Conservation (phyloP, 2,888 invertebrate species). For the Encarsia formosa region DNA sequence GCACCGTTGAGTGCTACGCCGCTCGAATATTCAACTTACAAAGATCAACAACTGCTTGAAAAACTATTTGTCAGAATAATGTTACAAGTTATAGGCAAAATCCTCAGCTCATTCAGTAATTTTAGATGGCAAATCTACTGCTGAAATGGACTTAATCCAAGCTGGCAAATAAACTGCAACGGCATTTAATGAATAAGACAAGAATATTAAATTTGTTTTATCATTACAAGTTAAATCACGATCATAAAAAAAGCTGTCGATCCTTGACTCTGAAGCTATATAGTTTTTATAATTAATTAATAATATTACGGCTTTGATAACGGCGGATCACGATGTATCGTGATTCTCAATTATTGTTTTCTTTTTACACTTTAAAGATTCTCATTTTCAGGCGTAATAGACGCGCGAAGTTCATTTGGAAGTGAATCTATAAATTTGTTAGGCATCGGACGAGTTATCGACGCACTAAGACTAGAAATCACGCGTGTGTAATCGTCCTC, state of each 20-base stretch:
- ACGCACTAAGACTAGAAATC: constrained; percentile 28
- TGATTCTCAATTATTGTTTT: background rate
- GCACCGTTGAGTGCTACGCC: constrained; percentile 17
- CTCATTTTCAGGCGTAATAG: background rate
- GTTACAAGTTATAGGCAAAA: too few species aligned
- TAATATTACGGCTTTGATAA: constrained; percentile 4
- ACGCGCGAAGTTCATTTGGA: constrained; percentile 4
- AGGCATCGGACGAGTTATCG: constrained; percentile 26
- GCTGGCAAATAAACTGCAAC: too few species aligned
- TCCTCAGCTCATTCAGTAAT: too few species aligned
- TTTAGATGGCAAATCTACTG: too few species aligned
- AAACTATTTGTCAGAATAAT: too few species aligned
- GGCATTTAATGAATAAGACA: too few species aligned
- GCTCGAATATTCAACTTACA: constrained; percentile 8
- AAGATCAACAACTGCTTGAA: constrained; percentile 21
- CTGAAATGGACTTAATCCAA: too few species aligned
- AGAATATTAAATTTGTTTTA: too few species aligned
- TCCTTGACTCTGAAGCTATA: constrained; percentile 8
- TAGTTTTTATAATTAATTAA: too few species aligned
- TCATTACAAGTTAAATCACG: too few species aligned
- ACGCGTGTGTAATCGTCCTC: constrained; percentile 23
- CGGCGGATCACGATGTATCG: background rate
- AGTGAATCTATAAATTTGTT: constrained; percentile 11
- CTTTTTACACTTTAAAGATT: too few species aligned
- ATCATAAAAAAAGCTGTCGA: constrained; percentile 22